Conservation (phyloP, 2,888 invertebrate species). For the Gibbula magus region DNA sequence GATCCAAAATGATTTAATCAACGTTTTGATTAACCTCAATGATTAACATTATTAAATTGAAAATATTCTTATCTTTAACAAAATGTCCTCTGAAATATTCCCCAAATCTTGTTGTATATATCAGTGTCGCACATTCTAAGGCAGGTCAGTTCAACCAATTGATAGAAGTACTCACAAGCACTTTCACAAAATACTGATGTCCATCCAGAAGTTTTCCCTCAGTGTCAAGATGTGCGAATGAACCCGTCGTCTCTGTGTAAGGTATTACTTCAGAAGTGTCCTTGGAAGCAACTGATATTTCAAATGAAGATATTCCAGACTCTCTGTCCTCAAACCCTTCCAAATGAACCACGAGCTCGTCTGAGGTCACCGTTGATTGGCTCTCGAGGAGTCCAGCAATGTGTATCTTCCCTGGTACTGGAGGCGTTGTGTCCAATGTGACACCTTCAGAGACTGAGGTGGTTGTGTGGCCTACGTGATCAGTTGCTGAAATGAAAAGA, state of each 20-base stretch:
- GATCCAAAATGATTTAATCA: no score
- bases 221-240: not conserved
- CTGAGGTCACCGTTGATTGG: not conserved
- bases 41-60: no score
- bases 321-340: conserved; percentile 36
- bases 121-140: no score
- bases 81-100: no score
- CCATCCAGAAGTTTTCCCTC: not conserved
- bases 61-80: no score
- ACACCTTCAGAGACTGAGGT: not conserved
- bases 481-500: conserved; percentile 11
- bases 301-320: conserved; percentile 31
- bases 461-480: not conserved
- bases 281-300: conserved; percentile 13
- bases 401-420: not conserved
- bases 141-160: not conserved
- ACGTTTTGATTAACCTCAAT: no score
- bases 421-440: not conserved
- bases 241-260: not conserved
- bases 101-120: no score
- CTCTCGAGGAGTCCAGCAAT: not conserved
- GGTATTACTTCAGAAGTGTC: not conserved
- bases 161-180: not conserved
- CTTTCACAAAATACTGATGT: not conserved
- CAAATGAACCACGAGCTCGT: conserved; percentile 26